A percentile compares a stretch with the other conserved stretches of the same genome.
phyloP scores from a whole-genome alignment of 2,797 vertebrate species.

The Acanthiza pusilla region DNA sequence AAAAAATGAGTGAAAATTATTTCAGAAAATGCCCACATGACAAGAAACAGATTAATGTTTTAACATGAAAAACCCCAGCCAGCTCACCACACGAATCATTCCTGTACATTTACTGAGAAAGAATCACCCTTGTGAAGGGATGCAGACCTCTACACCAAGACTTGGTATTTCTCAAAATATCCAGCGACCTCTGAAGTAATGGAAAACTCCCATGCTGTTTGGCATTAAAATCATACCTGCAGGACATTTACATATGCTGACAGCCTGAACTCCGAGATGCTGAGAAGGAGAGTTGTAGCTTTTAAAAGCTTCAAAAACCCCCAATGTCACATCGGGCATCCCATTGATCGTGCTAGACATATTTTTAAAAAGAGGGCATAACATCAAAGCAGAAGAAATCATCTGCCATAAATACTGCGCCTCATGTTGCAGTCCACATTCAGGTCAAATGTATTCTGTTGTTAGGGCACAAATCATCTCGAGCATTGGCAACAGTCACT shows the following conservation, averaged over 20 bases:
- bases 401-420: background rate
- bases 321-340: background rate
- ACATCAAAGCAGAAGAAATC: background rate
- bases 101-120: background rate
- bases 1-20: background rate
- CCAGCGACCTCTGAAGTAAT: background rate
- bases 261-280: background rate
- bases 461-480: background rate
- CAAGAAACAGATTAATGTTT: background rate
- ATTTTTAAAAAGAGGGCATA: background rate
- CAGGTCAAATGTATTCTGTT: background rate
- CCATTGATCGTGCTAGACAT: background rate
- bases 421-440: background rate
- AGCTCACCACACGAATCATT: background rate
- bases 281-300: background rate
- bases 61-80: background rate
- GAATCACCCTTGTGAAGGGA: background rate
- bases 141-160: fast-evolving
- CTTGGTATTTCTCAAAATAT: background rate
- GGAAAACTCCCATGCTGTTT: background rate
- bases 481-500: background rate
- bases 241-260: background rate
- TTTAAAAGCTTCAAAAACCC: background rate
- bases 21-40: background rate
- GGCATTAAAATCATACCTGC: background rate